These are phyloP conservation scores for Chrysolina haemoptera DNA, from an alignment of 2,888 invertebrate genomes.

Conservation along the genomic window DNA sequence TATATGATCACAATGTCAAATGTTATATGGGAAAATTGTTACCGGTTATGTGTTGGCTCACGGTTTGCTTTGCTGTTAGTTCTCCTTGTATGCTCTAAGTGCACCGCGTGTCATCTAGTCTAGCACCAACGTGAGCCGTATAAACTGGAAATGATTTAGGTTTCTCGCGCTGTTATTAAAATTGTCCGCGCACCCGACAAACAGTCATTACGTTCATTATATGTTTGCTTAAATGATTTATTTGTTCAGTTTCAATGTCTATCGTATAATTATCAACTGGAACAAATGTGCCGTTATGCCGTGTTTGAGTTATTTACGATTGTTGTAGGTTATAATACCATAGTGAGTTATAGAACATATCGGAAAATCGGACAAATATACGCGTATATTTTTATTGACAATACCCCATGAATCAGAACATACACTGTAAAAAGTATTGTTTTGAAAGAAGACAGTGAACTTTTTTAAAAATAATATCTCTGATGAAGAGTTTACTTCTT, in stretches of 20 bases:
- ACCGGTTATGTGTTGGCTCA: too few relatives aligned
- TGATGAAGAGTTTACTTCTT: too few relatives aligned
- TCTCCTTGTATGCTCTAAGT: not conserved
- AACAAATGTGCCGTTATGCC: slow-evolving; percentile 6
- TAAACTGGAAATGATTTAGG: slow-evolving; percentile 9
- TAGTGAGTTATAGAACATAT: not conserved
- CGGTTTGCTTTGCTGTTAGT: not conserved
- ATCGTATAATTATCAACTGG: slow-evolving; percentile 20
- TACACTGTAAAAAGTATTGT: too few relatives aligned
- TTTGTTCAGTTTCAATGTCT: slow-evolving; percentile 20
- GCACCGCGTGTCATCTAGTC: not conserved
- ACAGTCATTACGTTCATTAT: slow-evolving; percentile 21
- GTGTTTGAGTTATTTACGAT: slow-evolving; percentile 5
- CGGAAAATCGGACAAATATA: not conserved
- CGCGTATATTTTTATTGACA: not conserved
- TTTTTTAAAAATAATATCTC: too few relatives aligned
- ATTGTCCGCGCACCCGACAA: slow-evolving; percentile 6
- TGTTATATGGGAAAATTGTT: not conserved
- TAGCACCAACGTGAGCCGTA: not conserved
- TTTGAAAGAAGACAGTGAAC: too few relatives aligned
- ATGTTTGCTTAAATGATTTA: slow-evolving; percentile 24
- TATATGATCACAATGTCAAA: too few relatives aligned
- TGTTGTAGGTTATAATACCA: slow-evolving; percentile 4
- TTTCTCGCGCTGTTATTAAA: slow-evolving; percentile 17
- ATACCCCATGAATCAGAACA: not conserved